Evolutionary conservation across 1,140 invertebrate species (phyloP).

Genomic region (Eriocheir sinensis): DNA sequence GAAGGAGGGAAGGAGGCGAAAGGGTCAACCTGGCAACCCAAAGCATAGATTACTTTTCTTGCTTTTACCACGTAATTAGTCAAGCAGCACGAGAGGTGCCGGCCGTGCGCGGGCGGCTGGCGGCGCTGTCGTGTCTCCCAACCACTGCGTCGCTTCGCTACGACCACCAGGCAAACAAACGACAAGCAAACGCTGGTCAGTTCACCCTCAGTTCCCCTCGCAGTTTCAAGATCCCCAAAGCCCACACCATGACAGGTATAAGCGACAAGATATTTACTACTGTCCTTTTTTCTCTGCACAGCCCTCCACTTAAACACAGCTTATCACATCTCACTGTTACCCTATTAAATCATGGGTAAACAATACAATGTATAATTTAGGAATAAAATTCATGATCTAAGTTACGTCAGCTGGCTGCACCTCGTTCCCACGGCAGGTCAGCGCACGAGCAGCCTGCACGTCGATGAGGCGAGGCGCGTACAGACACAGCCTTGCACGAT

Average conservation of each 20-base stretch:
- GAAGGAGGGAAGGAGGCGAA: not conserved
- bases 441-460: too few species aligned
- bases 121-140: not conserved
- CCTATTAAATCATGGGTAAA: constrained; percentile 6
- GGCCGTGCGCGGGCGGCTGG: not conserved
- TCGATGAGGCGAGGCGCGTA: too few species aligned
- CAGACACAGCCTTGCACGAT: too few species aligned
- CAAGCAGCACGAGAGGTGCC: not conserved
- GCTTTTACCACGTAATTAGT: constrained; percentile 20
- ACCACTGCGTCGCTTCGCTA: not conserved
- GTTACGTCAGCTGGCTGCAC: not conserved
- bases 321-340: constrained; percentile 25
- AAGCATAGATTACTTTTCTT: not conserved
- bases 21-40: constrained; percentile 18
- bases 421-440: not conserved
- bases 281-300: not conserved
- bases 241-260: not conserved
- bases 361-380: not conserved
- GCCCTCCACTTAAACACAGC: constrained; percentile 8
- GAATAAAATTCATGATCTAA: not conserved
- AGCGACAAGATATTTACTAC: not conserved
- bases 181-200: not conserved
- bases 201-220: not conserved
- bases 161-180: not conserved
- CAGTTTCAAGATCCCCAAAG: not conserved